phyloP scores from a whole-genome alignment of 2,113 vertebrate genomes.

The Greenwoodochromis staneri region DNA sequence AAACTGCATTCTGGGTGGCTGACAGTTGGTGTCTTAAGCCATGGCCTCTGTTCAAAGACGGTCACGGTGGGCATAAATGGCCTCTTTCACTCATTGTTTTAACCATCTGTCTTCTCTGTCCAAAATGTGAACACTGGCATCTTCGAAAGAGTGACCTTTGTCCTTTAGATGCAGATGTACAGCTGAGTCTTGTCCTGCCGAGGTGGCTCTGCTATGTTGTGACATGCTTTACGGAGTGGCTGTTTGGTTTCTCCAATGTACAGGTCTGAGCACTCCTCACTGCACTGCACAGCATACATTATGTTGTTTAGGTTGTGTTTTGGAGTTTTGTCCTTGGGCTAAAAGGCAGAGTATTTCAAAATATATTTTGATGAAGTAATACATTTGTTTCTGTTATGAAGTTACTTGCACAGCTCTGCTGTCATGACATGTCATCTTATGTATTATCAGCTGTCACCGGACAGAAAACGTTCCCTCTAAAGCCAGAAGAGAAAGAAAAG shows the following conservation, averaged over 20 bases:
- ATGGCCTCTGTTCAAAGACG: not conserved
- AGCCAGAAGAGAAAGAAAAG: not conserved
- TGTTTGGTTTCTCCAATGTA: not conserved
- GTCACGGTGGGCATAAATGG: not conserved
- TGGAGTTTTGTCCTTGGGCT: not conserved
- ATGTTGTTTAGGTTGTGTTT: not conserved
- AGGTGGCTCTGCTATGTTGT: not conserved
- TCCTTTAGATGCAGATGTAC: not conserved
- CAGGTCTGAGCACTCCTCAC: not conserved
- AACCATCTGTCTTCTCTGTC: not conserved
- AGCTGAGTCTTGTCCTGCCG: not conserved
- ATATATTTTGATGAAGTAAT: not conserved
- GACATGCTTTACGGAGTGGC: not conserved
- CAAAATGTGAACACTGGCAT: not conserved
- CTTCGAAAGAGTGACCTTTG: not conserved
- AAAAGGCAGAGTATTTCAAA: not conserved
- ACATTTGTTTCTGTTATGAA: not conserved
- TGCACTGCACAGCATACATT: not conserved
- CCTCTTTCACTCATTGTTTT: not conserved
- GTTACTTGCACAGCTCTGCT: not conserved
- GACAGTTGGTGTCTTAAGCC: not conserved
- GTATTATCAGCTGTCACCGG: not conserved
- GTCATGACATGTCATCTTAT: not conserved
- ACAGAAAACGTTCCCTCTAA: not conserved
- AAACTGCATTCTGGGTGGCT: not conserved